phyloP scores from a whole-genome alignment of 2,888 invertebrate genomes.

The Argynnis bischoffii region DNA sequence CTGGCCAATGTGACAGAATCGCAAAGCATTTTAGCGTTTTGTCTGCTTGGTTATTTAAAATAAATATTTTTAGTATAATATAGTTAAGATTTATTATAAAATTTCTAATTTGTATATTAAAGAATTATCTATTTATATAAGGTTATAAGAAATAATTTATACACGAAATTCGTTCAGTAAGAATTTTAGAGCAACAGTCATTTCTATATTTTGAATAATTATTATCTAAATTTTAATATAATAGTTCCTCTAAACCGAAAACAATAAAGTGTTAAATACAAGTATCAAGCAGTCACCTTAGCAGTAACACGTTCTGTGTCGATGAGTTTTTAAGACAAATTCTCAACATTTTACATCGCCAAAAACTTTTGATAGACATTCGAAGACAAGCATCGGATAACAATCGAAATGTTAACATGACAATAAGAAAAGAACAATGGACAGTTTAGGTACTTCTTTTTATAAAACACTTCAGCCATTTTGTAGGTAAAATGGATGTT shows the following conservation, averaged over 20 bases:
- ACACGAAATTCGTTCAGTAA: neutral
- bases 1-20: too few relatives aligned
- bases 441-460: slow-evolving; percentile 39
- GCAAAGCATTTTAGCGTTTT: too few relatives aligned
- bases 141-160: too few relatives aligned
- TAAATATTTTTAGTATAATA: too few relatives aligned
- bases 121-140: too few relatives aligned
- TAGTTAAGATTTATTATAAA: too few relatives aligned
- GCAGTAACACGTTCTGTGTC: slow-evolving; percentile 37
- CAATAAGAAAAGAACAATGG: slow-evolving; percentile 52
- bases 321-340: slow-evolving; percentile 47
- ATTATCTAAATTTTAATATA: too few relatives aligned
- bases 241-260: neutral
- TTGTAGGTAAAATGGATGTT: slow-evolving; percentile 32
- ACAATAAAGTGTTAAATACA: neutral
- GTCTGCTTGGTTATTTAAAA: too few relatives aligned
- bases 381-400: slow-evolving; percentile 60
- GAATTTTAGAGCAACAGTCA: neutral
- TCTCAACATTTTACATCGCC: slow-evolving; percentile 62
- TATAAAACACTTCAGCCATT: slow-evolving; percentile 36
- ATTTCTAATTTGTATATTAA: too few relatives aligned
- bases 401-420: slow-evolving; percentile 72
- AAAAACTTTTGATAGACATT: slow-evolving; percentile 51
- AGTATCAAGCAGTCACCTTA: slow-evolving; percentile 19
- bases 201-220: too few relatives aligned